Percentiles rank a stretch among this genome's conserved stretches.
Conservation (phyloP, 1,140 invertebrate genomes). For the Cataglyphis hispanica region DNA sequence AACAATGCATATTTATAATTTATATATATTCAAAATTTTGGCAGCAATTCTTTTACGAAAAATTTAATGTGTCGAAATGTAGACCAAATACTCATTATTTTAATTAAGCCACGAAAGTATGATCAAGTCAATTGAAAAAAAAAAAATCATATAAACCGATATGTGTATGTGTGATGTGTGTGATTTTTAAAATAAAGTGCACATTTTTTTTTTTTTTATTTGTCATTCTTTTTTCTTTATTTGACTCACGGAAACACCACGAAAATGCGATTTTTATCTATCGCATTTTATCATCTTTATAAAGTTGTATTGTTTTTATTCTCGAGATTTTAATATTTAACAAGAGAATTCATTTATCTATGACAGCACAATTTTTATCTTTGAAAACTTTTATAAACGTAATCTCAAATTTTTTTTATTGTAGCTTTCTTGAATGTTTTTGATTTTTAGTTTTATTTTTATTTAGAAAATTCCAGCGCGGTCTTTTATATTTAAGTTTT, state of each 20-base stretch:
- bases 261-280: not conserved
- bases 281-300: not conserved
- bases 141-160: not conserved
- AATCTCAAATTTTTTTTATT: not conserved
- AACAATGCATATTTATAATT: not conserved
- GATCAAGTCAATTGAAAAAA: not conserved
- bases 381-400: not conserved
- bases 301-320: not conserved
- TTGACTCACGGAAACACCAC: not conserved
- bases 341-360: not conserved
- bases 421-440: not conserved
- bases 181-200: not conserved
- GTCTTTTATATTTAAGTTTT: not conserved
- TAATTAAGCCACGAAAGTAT: constrained; percentile 21
- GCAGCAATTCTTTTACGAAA: not conserved
- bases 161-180: no score
- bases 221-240: not conserved
- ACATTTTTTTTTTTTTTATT: not conserved
- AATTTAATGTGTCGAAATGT: not conserved
- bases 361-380: not conserved
- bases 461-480: not conserved
- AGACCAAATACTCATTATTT: not conserved
- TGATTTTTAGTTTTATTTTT: not conserved
- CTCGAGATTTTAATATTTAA: not conserved
- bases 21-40: not conserved